Conservation (phyloP, 2,888 invertebrate genomes). For the Chrysolina americana region DNA sequence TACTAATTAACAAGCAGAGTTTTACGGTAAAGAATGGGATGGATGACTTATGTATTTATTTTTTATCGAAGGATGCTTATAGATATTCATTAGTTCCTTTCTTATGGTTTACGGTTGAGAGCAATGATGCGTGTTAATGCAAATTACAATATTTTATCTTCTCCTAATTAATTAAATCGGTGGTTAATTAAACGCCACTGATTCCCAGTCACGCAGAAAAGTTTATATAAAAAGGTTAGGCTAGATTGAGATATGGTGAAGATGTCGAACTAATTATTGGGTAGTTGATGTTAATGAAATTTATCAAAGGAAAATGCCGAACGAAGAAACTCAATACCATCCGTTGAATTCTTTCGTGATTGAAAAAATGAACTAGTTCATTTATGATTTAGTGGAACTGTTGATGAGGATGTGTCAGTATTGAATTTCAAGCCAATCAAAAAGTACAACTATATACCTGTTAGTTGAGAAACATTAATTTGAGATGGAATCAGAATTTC, state of each 20-base stretch:
- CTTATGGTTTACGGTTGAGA: conserved; percentile 4
- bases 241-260: conserved; percentile 10
- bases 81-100: conserved; percentile 9
- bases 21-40: conserved; percentile 15
- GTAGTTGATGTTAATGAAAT: conserved; percentile 8
- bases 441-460: too few species aligned
- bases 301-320: conserved; percentile 12
- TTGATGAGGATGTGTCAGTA: neutral
- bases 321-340: conserved; percentile 6
- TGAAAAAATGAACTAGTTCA: neutral
- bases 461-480: too few species aligned
- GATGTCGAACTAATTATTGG: conserved; percentile 13
- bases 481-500: too few species aligned
- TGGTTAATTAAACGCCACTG: conserved; percentile 24
- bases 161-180: conserved; percentile 21
- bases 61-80: conserved; percentile 4
- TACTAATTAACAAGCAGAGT: conserved; percentile 24
- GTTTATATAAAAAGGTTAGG: conserved; percentile 7
- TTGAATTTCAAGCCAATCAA: too few species aligned
- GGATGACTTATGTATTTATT: conserved; percentile 2
- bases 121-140: conserved; percentile 27
- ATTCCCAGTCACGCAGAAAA: conserved; percentile 26
- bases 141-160: conserved; percentile 25
- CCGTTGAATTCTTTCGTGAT: neutral
- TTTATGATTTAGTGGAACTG: neutral